Base-by-base conservation (phyloP, 2,113 vertebrate genomes). In the Opisthocomus hoazin region DNA sequence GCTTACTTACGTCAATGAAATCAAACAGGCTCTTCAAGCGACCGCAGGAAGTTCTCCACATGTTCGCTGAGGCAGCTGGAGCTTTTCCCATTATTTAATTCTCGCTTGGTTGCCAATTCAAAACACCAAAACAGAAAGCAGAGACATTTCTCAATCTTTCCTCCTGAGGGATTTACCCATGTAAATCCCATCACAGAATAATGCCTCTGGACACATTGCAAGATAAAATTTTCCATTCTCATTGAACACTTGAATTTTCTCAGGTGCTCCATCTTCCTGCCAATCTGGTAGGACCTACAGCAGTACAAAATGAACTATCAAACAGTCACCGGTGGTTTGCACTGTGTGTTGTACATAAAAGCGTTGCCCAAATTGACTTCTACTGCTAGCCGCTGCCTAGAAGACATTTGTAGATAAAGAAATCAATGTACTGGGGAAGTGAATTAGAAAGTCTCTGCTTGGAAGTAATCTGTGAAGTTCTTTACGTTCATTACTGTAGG, bases 1-100 rank as follows among this genome's bases (percentile, higher is more conserved):
- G 84, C 80, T 71, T 45, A 56, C 86, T 93, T 93, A 73, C 39
- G 83, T 74, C 96, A 94, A 41, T 68, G 84, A 91, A 90, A 96
- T 94, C 91, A 92, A 91, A 86, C 61, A 84, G 94, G 37, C 63
- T 87, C 93, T 86, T 48, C 51, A 87, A 94, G 50, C 14, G 11
- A 95, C 97, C 94, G 69, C 93, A 94, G 77, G 89, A 95, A 87
- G 96, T 57, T 61, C 53, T 94, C 87, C 92, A 76, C 90, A 77
- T 64, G 80, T 80, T 64, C 39, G 82, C 70, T 56, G 93, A 95
- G 82, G 86, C 90, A 94, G 89, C 90, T 96, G 95, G 96, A 97
- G 65, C 86, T 84, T 36, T 95, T 90, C 92, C 90, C 82, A 48
- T 82, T 86, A 88, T 63, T 84, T 94, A 89, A 90, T 91, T 93